Base-by-base conservation (phyloP, 2,113 vertebrate genomes). In the Cyprinodon brontotheroides region DNA sequence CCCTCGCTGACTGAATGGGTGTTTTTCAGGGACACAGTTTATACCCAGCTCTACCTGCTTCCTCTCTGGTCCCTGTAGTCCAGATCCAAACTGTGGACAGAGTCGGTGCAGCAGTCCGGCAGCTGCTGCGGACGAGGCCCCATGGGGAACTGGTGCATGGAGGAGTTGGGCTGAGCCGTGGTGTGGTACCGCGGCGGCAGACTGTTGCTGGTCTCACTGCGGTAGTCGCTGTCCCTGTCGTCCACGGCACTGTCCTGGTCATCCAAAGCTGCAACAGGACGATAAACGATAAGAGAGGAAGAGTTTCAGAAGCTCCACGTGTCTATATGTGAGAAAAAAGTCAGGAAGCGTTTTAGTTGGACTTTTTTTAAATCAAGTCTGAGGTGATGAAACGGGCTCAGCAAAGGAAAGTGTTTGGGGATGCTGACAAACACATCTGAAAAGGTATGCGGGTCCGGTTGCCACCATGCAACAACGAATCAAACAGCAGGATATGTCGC, bases 201-300 rank as follows among this genome's bases (percentile, higher is more conserved):
- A 89, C 97, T 97, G 90, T 90, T 98, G 88, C 98, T 98, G 0
- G 97, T 96, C 92, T 99, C 98, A 1, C 98, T 99, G 78, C 97
- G 96, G 77, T 98, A 99, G 92, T 99, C 98, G 2, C 98, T 99
- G 82, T 99, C 98, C 70, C 98, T 92, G 87, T 99, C 98, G 45
- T 99, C 98, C 8, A 97, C 95, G 0, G 97, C 96, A 65, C 97
- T 99, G 90, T 99, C 98, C 43, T 95, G 95, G 65, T 99, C 98
- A 87, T 99, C 97, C 70, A 97, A 94, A 48, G 97, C 98, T 99
- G 84, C 62, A 74, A 41, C 81, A 75, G 41, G 40, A 9, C 50
- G 77, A 15, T 60, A 77, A 12, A 40, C 64, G 39, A n/a, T 39
- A 17, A 41, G 5, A 22, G 39, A 40, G 14, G 6, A 13, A 2